Conservation (phyloP, 2,113 vertebrate species). For the Callithrix jacchus region DNA sequence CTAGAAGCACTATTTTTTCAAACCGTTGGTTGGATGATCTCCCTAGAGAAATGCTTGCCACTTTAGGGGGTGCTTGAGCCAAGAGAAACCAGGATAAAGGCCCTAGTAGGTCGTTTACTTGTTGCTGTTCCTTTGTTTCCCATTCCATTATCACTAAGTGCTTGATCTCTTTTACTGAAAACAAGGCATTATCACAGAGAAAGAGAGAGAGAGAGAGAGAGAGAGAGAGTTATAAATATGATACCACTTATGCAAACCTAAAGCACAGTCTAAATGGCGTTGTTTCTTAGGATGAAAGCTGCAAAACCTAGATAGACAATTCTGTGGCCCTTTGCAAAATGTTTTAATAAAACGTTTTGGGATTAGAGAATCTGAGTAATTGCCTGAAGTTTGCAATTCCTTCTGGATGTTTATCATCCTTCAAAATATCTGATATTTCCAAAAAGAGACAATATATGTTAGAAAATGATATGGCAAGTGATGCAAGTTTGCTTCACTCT, state of each 20-base stretch:
- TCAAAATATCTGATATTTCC: conserved; percentile 17
- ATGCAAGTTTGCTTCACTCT: conserved; percentile 36
- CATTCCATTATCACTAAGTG: conserved; percentile 25
- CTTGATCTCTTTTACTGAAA: conserved; percentile 38
- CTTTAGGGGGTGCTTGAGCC: conserved; percentile 31
- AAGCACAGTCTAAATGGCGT: neutral
- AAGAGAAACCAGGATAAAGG: neutral
- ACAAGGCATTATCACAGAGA: neutral
- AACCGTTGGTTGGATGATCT: conserved; percentile 46
- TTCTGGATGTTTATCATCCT: conserved; percentile 7
- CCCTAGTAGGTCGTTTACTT: neutral
- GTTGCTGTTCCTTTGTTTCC: conserved; percentile 42
- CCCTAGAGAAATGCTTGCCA: neutral
- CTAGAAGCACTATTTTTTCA: conserved; percentile 42
- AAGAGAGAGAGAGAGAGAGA: neutral
- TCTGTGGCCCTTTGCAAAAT: neutral
- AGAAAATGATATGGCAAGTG: neutral
- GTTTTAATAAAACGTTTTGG: neutral
- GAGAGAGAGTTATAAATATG: neutral
- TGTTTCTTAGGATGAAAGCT: neutral
- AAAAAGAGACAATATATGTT: conserved; percentile 47
- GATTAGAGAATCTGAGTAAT: conserved; percentile 13
- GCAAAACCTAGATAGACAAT: neutral
- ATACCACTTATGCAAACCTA: neutral
- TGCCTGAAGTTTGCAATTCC: conserved; percentile 33